These are phyloP conservation scores for Euwallacea fornicatus DNA, from an alignment of 1,140 invertebrate genomes.

Conservation along the genomic window DNA sequence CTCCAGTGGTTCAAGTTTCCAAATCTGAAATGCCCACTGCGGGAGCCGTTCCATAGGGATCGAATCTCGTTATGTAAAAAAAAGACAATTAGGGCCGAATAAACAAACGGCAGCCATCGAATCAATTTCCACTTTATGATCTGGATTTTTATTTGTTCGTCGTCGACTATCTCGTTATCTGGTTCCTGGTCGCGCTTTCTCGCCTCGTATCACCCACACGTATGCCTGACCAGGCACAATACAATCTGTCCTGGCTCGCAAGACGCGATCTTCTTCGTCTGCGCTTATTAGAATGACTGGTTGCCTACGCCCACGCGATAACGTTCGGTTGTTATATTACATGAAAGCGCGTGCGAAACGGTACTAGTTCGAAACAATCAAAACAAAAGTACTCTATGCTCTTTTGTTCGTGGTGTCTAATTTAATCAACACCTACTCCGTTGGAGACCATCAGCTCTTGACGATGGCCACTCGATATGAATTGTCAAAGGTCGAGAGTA, in stretches of 20 bases:
- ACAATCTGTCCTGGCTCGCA: not conserved
- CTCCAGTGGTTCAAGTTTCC: too few relatives aligned
- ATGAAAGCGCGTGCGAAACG: not conserved
- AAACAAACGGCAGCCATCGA: not conserved
- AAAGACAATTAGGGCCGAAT: too few relatives aligned
- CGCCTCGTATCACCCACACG: not conserved
- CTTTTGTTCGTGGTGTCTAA: not conserved
- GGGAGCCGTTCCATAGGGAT: too few relatives aligned
- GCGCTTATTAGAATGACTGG: not conserved
- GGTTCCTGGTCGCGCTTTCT: conserved; percentile 15
- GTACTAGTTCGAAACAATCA: not conserved
- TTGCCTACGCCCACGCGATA: not conserved
- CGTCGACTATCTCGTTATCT: not conserved
- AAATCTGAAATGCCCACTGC: too few relatives aligned
- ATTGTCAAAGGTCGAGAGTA: too few relatives aligned
- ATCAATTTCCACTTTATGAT: conserved; percentile 1
- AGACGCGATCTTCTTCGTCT: not conserved
- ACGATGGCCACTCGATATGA: too few relatives aligned
- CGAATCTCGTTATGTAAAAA: too few relatives aligned
- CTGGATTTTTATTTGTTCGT: conserved; percentile 4
- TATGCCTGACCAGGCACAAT: not conserved
- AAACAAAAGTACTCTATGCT: not conserved
- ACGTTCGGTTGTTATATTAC: not conserved
- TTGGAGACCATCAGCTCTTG: too few relatives aligned
- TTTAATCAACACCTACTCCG: too few relatives aligned